phyloP scores from a whole-genome alignment of 1,140 invertebrate genomes.

The Paracyclopina nana region DNA sequence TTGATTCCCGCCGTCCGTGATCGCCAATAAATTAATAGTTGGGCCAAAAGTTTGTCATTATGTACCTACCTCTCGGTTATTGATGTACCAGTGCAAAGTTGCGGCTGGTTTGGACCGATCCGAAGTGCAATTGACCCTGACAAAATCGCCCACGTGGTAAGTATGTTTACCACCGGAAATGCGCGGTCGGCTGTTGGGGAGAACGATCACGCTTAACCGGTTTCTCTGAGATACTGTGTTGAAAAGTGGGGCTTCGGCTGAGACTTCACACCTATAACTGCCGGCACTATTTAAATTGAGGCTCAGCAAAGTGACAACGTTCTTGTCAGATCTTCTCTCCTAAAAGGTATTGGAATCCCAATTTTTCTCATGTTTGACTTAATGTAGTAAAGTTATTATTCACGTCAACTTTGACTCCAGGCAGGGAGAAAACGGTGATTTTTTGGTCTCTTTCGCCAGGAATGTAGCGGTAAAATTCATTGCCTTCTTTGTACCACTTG shows the following conservation, averaged over 20 bases:
- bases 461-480: constrained; percentile 37
- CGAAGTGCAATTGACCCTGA: constrained; percentile 21
- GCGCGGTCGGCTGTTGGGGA: neutral
- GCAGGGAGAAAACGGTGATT: constrained; percentile 22
- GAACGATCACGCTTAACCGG: neutral
- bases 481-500: constrained; percentile 25
- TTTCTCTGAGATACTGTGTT: constrained; percentile 10
- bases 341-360: neutral
- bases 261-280: constrained; percentile 11
- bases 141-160: constrained; percentile 19
- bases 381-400: constrained; percentile 3
- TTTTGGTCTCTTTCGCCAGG: constrained; percentile 25
- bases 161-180: constrained; percentile 17
- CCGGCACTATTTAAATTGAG: neutral
- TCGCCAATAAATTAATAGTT: neutral
- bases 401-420: constrained; percentile 25
- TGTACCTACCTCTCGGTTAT: constrained; percentile 16
- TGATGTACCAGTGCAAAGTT: constrained; percentile 20
- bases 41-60: neutral
- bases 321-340: neutral
- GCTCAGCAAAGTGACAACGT: neutral
- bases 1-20: neutral
- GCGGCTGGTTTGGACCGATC: constrained; percentile 20
- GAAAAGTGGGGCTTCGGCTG: constrained; percentile 11
- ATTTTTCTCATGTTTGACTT: neutral